Percentiles rank a stretch among this genome's conserved stretches.
These are phyloP conservation scores for Macropis europaea DNA, from an alignment of 2,888 invertebrate genomes.

Conservation along the genomic window DNA sequence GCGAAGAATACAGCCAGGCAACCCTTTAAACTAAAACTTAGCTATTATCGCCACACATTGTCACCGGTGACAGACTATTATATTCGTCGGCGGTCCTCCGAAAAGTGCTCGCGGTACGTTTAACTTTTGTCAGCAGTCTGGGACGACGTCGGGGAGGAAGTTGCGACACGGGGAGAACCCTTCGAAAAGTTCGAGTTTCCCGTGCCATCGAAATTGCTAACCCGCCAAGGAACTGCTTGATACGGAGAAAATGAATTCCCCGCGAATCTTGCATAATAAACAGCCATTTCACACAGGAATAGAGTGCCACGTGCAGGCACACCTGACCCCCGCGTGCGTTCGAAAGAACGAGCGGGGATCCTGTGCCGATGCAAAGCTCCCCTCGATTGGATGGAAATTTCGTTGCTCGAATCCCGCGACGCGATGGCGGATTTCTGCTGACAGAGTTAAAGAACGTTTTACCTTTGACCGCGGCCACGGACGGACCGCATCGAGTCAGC, in stretches of 20 bases:
- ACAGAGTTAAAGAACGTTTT: constrained; percentile 38
- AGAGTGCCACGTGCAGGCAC: neutral
- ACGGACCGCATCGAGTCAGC: constrained; percentile 49
- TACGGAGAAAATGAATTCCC: constrained; percentile 26
- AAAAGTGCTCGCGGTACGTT: constrained; percentile 9
- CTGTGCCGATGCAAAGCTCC: neutral
- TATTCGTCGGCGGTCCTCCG: neutral
- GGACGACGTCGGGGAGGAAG: constrained; percentile 1
- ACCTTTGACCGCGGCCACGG: constrained; percentile 28
- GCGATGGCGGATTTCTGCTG: constrained; percentile 48
- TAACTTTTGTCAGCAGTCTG: constrained; percentile 5
- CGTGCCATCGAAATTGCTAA: constrained; percentile 37
- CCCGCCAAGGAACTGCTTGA: constrained; percentile 5
- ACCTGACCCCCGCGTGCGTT: neutral
- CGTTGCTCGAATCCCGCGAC: neutral
- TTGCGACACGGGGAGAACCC: constrained; percentile 9
- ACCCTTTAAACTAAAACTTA: too few relatives aligned
- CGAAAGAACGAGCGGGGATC: constrained; percentile 1
- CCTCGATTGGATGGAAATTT: constrained; percentile 35
- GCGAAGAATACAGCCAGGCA: too few relatives aligned
- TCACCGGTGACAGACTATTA: neutral
- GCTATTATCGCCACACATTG: neutral
- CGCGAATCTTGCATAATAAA: constrained; percentile 21
- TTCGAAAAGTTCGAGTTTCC: constrained; percentile 12
- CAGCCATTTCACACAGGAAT: constrained; percentile 5